Conservation (phyloP, 2,888 invertebrate genomes). For the Pammene fasciana region DNA sequence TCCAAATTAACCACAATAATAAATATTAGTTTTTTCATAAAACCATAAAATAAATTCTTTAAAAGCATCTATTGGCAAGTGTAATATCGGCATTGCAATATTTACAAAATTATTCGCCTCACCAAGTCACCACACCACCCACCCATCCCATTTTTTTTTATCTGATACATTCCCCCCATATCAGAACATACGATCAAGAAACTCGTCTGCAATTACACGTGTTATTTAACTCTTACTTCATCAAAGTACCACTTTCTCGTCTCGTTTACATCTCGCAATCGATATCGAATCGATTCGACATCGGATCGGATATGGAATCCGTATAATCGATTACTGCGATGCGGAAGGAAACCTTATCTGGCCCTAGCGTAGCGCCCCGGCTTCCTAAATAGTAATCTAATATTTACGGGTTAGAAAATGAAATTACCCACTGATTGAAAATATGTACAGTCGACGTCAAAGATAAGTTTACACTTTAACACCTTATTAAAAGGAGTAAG, state of each 20-base stretch:
- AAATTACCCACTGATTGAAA: slow-evolving; percentile 2
- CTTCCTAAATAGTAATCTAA: slow-evolving; percentile 50
- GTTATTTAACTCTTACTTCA: slow-evolving; percentile 26
- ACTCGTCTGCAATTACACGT: slow-evolving; percentile 23
- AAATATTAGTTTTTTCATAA: no score
- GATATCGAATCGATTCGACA: slow-evolving; percentile 35
- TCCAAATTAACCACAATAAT: no score
- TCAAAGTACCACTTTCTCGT: slow-evolving; percentile 36
- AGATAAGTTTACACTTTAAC: no score
- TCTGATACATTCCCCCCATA: slow-evolving; percentile 16
- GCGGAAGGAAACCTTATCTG: slow-evolving; percentile 62
- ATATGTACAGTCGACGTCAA: no score
- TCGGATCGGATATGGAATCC: slow-evolving; percentile 43
- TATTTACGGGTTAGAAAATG: slow-evolving; percentile 40
- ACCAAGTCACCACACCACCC: background rate
- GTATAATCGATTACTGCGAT: slow-evolving; percentile 49
- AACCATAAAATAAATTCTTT: no score
- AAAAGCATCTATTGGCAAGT: no score
- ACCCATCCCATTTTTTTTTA: background rate
- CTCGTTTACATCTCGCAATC: slow-evolving; percentile 27
- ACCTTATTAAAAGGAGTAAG: no score
- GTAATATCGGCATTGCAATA: background rate
- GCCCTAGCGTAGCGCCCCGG: slow-evolving; percentile 44
- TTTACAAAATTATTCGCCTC: background rate
- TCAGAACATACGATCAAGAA: slow-evolving; percentile 14